phyloP scores from a whole-genome alignment of 2,797 vertebrate species.

The Propithecus perrieri region DNA sequence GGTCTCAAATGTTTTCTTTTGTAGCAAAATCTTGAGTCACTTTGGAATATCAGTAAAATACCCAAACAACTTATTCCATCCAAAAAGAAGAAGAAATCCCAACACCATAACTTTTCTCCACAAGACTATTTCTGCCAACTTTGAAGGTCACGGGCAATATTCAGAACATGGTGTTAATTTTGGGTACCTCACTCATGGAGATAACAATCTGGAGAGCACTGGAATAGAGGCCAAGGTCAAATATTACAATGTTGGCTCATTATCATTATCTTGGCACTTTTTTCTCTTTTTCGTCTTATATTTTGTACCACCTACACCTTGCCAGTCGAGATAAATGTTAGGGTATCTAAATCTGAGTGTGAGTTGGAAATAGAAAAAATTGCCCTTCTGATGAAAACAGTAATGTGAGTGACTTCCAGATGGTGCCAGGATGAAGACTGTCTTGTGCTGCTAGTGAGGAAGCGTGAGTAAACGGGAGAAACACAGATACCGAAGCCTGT shows the following conservation, averaged over 20 bases:
- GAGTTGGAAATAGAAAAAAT: not conserved
- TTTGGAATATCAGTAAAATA: not conserved
- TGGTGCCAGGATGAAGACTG: not conserved
- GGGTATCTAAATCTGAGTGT: not conserved
- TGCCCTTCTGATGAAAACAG: not conserved
- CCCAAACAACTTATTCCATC: not conserved
- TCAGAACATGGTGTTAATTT: not conserved
- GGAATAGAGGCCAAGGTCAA: not conserved
- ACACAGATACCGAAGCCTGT: not conserved
- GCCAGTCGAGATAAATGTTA: not conserved
- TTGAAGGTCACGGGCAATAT: not conserved
- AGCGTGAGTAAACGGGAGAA: not conserved
- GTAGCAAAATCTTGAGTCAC: conserved; percentile 22
- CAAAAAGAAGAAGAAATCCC: not conserved
- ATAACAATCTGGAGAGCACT: not conserved
- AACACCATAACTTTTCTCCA: not conserved
- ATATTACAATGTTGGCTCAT: not conserved
- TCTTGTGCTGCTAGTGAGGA: not conserved
- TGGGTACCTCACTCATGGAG: not conserved
- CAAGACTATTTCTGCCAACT: not conserved
- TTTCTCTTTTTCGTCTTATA: not conserved
- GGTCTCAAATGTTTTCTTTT: conserved; percentile 10
- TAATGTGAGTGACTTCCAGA: not conserved
- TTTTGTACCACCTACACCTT: not conserved
- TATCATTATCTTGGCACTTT: not conserved